Evolutionary conservation across 1,140 invertebrate genomes (phyloP), one percentile per base, ranked within the genome.

Genomic region (Brachionus sp.): DNA sequence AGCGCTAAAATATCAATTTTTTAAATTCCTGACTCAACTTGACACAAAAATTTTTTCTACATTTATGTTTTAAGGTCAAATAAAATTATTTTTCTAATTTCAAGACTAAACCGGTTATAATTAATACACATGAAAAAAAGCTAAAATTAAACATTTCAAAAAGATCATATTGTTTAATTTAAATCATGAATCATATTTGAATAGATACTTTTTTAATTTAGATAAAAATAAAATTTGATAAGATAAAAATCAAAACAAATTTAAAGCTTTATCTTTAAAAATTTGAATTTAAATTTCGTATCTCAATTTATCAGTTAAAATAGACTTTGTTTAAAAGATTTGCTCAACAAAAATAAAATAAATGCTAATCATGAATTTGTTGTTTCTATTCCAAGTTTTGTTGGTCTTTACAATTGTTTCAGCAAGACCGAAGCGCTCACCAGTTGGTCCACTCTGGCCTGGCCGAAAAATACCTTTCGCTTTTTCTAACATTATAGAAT

Each of bases 401-500:
- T 9, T 57, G 16, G 16, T 37, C 6, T 19, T 10, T 9, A 39
- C 66, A 70, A 16, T 37, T 39, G 16, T 16, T 16, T 39, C 13
- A n/a, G 35, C 33, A 2, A 33, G 16, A 6, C 42, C 16, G 7
- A 80, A 66, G 57, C 50, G 50, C 12, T 23, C 77, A 2, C 9
- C 77, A 25, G 77, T 80, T 23, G 77, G 77, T 57, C 50, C 50
- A n/a, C 19, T 62, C 4, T 80, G 77, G 77, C 77, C 77, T 3
- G n/a, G 10, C 35, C 33, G 19, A 66, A 80, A 62, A 44, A 80
- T 80, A 9, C 77, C 77, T 12, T 80, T 13, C 37, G 50, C 77
- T 12, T 80, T 80, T 37, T 64, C 77, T 7, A 80, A 80, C 33
- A 62, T 80, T 23, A 57, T 80, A 5, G 50, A 80, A 62, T 80